A percentile compares a stretch with the other conserved stretches of the same genome.
These are phyloP conservation scores for Reticulitermes speratus DNA, from an alignment of 1,140 invertebrate species.

Conservation along the genomic window DNA sequence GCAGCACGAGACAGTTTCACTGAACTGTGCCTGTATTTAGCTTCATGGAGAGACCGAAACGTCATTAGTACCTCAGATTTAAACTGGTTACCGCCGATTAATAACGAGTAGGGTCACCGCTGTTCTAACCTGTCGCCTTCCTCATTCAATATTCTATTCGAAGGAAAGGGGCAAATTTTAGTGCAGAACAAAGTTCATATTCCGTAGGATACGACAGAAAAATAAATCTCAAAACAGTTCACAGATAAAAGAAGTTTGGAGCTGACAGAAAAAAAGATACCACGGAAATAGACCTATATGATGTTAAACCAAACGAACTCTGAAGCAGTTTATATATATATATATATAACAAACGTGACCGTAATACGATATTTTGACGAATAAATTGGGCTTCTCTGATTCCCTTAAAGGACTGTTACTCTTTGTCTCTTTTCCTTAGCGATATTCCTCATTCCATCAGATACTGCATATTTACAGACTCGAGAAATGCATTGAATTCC, in stretches of 20 bases:
- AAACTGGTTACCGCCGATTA: no score
- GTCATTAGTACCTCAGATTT: no score
- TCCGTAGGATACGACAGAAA: background rate
- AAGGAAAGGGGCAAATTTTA: no score
- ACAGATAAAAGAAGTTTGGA: background rate
- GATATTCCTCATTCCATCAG: background rate
- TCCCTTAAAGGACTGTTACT: background rate
- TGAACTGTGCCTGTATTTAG: no score
- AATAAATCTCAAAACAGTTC: background rate
- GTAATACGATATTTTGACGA: background rate
- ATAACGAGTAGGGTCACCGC: no score
- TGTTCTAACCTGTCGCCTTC: no score
- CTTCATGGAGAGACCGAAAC: no score
- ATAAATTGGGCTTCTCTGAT: background rate
- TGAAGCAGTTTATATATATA: background rate
- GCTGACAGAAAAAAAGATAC: background rate
- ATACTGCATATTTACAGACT: background rate
- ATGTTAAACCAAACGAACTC: background rate
- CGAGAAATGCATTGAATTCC: background rate
- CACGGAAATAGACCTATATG: background rate
- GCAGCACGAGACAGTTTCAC: no score
- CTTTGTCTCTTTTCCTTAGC: background rate
- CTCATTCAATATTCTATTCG: no score
- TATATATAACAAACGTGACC: background rate
- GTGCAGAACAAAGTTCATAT: background rate